Evolutionary conservation across 2,113 vertebrate genomes (phyloP).

Genomic region (Cygnus atratus): DNA sequence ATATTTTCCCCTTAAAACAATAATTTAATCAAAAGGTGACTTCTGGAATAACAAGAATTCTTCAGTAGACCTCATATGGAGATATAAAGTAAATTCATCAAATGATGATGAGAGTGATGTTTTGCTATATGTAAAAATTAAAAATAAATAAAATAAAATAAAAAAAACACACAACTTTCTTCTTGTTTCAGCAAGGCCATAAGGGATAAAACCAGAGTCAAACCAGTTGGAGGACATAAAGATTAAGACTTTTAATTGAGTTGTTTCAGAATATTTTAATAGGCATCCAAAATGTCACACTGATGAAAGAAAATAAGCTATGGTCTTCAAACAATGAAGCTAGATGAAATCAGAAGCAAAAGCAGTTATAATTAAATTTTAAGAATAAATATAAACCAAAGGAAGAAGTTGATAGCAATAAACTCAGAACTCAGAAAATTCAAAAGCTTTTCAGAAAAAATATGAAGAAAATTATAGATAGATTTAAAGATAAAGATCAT

Average conservation of each 20-base stretch:
- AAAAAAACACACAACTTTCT: neutral
- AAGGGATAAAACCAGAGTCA: neutral
- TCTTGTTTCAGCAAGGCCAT: neutral
- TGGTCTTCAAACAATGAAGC: neutral
- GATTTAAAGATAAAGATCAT: neutral
- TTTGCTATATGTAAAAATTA: neutral
- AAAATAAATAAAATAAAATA: neutral
- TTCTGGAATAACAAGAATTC: neutral
- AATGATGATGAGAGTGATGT: neutral
- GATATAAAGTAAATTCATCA: neutral
- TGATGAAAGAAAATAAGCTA: neutral
- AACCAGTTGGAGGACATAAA: neutral
- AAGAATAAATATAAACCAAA: neutral
- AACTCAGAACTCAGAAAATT: neutral
- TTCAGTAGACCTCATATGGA: neutral
- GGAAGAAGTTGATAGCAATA: neutral
- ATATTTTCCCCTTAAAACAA: neutral
- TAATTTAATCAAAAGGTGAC: neutral
- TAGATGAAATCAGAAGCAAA: neutral
- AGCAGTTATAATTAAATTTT: neutral
- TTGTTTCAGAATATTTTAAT: neutral
- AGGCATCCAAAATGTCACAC: neutral
- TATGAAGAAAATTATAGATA: neutral
- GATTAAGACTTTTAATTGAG: neutral
- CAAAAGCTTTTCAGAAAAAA: neutral